Evolutionary conservation across 2,888 invertebrate genomes (phyloP).

Genomic region (Pristionchus mayeri): DNA sequence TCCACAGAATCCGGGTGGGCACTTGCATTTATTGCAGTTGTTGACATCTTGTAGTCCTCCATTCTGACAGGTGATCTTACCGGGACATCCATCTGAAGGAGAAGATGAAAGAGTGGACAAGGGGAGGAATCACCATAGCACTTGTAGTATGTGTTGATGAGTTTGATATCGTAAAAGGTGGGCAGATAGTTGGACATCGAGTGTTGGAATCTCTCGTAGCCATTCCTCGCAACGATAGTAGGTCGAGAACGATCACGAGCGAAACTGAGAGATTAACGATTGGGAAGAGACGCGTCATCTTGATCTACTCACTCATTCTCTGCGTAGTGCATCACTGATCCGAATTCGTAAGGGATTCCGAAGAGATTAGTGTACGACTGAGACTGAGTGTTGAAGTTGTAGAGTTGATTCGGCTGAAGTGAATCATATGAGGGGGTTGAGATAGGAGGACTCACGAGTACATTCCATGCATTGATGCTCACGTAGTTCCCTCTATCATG

Average conservation of each 20-base stretch:
- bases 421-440: not conserved
- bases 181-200: conserved; percentile 47
- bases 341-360: conserved; percentile 49
- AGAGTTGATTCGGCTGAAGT: conserved; percentile 21
- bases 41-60: conserved; percentile 45
- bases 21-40: conserved; percentile 21
- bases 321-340: conserved; percentile 47
- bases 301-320: conserved; percentile 34
- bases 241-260: conserved; percentile 41
- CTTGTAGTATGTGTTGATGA: conserved; percentile 48
- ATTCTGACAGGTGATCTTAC: conserved; percentile 16
- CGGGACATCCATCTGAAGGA: conserved; percentile 29
- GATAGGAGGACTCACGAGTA: conserved; percentile 4
- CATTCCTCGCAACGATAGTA: conserved; percentile 28
- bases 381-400: conserved; percentile 46
- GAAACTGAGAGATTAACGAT: conserved; percentile 1
- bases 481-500: conserved; percentile 47
- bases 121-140: conserved; percentile 36
- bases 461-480: conserved; percentile 41
- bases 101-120: not conserved
- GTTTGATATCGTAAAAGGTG: conserved; percentile 39
- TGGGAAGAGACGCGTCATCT: no score
- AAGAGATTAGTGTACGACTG: conserved; percentile 38
- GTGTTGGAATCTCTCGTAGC: conserved; percentile 44
- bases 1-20: conserved; percentile 40